phyloP scores from a whole-genome alignment of 1,140 invertebrate species.

The Calephelis virginiensis region DNA sequence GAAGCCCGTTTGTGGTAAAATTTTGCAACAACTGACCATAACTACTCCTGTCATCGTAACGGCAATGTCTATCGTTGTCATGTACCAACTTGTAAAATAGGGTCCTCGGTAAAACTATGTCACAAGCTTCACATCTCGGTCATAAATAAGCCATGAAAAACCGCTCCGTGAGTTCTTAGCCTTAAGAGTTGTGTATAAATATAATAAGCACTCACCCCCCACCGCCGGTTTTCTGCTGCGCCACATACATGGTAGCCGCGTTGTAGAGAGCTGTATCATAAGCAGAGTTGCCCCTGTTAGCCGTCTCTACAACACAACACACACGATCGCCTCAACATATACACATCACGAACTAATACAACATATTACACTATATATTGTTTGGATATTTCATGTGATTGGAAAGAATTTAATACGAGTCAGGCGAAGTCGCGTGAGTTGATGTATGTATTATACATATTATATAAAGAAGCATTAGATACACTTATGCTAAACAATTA shows the following conservation, averaged over 20 bases:
- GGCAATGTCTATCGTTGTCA: no score
- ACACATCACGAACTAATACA: constrained; percentile 27
- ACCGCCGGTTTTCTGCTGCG: constrained; percentile 85
- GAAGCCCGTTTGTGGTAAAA: no score
- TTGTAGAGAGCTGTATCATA: constrained; percentile 96
- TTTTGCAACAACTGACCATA: no score
- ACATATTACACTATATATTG: constrained; percentile 8
- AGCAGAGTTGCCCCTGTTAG: constrained; percentile 82
- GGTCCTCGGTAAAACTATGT: no score
- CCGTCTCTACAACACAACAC: constrained; percentile 69
- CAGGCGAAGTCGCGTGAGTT: constrained; percentile 13
- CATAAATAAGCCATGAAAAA: no score
- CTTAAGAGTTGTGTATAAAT: constrained; percentile 2
- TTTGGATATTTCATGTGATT: not conserved
- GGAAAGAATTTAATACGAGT: constrained; percentile 2
- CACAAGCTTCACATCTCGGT: no score
- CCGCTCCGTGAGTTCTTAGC: no score
- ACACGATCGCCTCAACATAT: constrained; percentile 34
- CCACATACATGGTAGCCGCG: constrained; percentile 94
- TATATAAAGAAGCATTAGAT: not conserved
- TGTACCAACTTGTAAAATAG: no score
- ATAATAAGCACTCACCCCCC: constrained; percentile 55
- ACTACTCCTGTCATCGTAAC: no score
- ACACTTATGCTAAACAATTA: constrained; percentile 2
- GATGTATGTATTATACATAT: constrained; percentile 5